These are phyloP conservation scores for Drosophila sp. DNA, from an alignment of 1,140 invertebrate genomes.

Conservation along the genomic window DNA sequence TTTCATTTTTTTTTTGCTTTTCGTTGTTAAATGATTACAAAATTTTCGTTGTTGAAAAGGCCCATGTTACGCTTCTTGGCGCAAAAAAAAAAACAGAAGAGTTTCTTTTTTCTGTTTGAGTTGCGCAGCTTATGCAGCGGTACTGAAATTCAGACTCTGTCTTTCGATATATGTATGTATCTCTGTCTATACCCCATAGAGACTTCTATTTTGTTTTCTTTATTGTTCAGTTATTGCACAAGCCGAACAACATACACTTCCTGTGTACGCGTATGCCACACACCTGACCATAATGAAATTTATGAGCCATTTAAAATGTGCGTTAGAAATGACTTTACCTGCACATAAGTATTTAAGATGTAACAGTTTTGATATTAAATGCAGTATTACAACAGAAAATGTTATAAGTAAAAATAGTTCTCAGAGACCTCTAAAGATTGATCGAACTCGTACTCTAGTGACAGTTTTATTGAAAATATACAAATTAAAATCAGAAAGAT, in stretches of 20 bases:
- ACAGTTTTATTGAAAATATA: too few species aligned
- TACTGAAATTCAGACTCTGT: conserved; percentile 40
- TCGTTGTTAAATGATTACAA: conserved; percentile 79
- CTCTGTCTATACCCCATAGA: conserved; percentile 30
- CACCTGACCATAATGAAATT: conserved; percentile 22
- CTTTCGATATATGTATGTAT: conserved; percentile 49
- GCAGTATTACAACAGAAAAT: too few species aligned
- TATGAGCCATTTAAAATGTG: conserved; percentile 44
- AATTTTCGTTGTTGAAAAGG: conserved; percentile 78
- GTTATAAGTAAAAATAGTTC: too few species aligned
- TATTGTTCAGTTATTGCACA: conserved; percentile 61
- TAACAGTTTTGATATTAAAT: neutral
- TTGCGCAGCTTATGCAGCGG: conserved; percentile 78
- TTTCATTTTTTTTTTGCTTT: conserved; percentile 22
- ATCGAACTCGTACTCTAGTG: too few species aligned
- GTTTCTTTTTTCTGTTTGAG: conserved; percentile 59
- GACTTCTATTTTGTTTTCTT: conserved; percentile 25
- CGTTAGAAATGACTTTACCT: neutral
- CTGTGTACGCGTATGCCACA: conserved; percentile 40
- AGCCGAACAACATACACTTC: conserved; percentile 55
- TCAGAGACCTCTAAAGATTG: too few species aligned
- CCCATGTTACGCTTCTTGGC: conserved; percentile 78
- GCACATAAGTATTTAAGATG: neutral
- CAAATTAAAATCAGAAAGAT: too few species aligned
- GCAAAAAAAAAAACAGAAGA: conserved; percentile 54